A percentile compares a stretch with the other conserved stretches of the same genome.
Conservation (phyloP, 2,113 vertebrate species). For the Eleginops maclovinus region DNA sequence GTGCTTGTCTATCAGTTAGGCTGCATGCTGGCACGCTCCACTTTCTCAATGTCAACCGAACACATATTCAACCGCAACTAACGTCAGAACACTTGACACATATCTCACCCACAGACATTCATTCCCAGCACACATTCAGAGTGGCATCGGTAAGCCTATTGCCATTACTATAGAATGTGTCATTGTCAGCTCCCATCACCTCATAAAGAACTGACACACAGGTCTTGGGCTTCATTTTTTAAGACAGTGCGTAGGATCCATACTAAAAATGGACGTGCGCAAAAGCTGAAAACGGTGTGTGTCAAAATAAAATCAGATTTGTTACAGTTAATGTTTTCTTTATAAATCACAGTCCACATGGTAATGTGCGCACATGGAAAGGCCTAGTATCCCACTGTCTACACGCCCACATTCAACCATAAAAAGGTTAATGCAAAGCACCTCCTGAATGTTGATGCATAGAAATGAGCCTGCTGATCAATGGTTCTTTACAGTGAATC, state of each 20-base stretch:
- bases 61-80: slow-evolving; percentile 64
- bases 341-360: not conserved
- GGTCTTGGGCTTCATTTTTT: not conserved
- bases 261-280: no score
- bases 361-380: not conserved
- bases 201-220: slow-evolving; percentile 21
- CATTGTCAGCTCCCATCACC: slow-evolving; percentile 54
- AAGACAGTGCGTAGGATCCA: no score
- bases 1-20: slow-evolving; percentile 51
- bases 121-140: slow-evolving; percentile 44
- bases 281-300: no score
- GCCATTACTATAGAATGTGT: slow-evolving; percentile 53
- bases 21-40: slow-evolving; percentile 54
- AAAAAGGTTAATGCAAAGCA: no score
- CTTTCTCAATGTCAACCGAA: slow-evolving; percentile 70
- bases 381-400: not conserved
- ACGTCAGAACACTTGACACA: slow-evolving; percentile 69
- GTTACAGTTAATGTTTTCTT: not conserved
- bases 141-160: slow-evolving; percentile 43
- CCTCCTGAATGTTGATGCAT: no score
- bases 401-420: not conserved
- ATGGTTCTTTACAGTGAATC: no score
- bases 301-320: no score
- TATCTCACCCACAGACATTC: slow-evolving; percentile 61
- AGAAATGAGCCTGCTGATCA: no score